Evolutionary conservation across 2,113 vertebrate species (phyloP), one percentile per base, ranked within the genome.

Genomic region (Agelaius tricolor): DNA sequence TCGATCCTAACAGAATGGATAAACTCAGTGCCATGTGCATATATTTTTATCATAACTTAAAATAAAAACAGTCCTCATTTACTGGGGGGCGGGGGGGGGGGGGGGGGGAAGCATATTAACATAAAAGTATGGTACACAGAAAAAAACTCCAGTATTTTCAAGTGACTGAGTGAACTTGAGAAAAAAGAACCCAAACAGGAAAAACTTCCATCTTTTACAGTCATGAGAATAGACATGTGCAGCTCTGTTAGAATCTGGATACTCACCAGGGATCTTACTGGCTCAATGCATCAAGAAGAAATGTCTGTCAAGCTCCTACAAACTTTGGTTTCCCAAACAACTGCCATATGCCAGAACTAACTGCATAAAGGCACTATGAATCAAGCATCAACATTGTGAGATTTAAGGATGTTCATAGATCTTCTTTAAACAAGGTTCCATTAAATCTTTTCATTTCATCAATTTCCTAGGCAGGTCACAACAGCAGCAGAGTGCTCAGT

Each of bases 291-390:
- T 95, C 88, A 90, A 80, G 92, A 88, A 94, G 85, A 88, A 93
- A 92, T 95, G 88, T 96, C 94, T 96, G 83, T 94, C 90, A 96
- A 87, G 86, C 79, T 94, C 83, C 83, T 92, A 75, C 68, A 96
- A 96, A 96, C 68, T 93, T 94, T 78, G 52, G 68, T 94, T 97
- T 94, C 73, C 85, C 78, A 90, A 96, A 94, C 85, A 94, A 93
- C 59, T 89, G 69, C 92, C 83, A 87, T 94, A 89, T 96, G 92
- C 88, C 83, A 92, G 58, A 95, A 66, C 46, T 79, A 91, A 54
- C 37, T 65, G 79, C 68, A 81, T 77, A 90, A 95, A 94, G 73
- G 44, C 41, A 41, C 33, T 37, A 74, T 55, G 79, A 96, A 71
- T 86, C 61, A 68, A 84, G 33, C 43, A 13, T n/a, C 52, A 75